Evolutionary conservation across 2,888 invertebrate species (phyloP).

Genomic region (Drosophila seclusa): DNA sequence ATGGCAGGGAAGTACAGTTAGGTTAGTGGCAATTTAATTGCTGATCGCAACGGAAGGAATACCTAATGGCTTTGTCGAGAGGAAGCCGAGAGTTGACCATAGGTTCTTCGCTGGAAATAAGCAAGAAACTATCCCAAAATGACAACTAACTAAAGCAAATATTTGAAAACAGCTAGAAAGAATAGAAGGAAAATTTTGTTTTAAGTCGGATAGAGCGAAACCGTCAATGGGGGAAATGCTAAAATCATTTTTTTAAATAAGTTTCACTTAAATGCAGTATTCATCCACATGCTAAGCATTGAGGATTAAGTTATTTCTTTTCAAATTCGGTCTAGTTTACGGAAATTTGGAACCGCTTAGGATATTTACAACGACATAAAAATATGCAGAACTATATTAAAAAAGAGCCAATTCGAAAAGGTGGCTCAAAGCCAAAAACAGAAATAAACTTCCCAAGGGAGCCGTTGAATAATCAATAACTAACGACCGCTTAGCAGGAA

Average conservation of each 20-base stretch:
- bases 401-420: background rate
- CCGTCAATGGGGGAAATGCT: too few relatives aligned
- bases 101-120: background rate
- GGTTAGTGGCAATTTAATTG: background rate
- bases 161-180: background rate
- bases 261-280: background rate
- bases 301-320: background rate
- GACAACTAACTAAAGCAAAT: background rate
- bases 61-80: background rate
- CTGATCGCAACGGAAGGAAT: background rate
- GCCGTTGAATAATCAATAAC: constrained; percentile 2
- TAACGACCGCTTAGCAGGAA: constrained; percentile 21
- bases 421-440: background rate
- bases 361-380: background rate
- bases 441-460: constrained; percentile 6
- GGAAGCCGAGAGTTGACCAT: background rate
- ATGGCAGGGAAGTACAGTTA: background rate
- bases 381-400: background rate
- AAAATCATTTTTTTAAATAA: too few relatives aligned
- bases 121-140: background rate
- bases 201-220: too few relatives aligned
- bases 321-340: background rate
- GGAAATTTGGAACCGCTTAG: background rate
- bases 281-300: background rate
- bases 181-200: background rate